Conservation (phyloP, 2,113 vertebrate species). For the Colossoma macropomum region DNA sequence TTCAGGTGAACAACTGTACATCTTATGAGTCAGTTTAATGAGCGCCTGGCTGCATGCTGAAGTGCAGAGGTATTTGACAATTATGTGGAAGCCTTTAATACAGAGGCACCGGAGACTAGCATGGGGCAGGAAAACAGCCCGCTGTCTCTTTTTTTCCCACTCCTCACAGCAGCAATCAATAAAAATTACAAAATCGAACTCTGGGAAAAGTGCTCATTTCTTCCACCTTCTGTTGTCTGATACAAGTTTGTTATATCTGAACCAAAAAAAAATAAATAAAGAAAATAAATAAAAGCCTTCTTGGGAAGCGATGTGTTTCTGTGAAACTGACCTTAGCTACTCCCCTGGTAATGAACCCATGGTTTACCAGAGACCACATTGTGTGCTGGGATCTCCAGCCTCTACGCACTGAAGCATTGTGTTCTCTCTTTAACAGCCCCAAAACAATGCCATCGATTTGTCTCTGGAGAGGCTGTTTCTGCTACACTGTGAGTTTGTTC, state of each 20-base stretch:
- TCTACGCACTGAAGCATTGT: neutral
- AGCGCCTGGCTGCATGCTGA: neutral
- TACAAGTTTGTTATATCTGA: conserved; percentile 13
- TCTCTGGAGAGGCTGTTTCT: conserved; percentile 11
- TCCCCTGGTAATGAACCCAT: conserved; percentile 21
- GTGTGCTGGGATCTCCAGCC: neutral
- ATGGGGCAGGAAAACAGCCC: neutral
- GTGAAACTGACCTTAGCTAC: conserved; percentile 21
- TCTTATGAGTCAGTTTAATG: neutral
- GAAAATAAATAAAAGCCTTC: neutral
- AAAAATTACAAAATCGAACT: conserved; percentile 30
- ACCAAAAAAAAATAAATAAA: neutral
- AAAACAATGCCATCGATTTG: conserved; percentile 22
- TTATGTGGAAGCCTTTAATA: neutral
- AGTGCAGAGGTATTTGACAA: neutral
- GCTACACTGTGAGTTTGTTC: conserved; percentile 46
- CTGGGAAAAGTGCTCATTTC: neutral
- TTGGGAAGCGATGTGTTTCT: neutral
- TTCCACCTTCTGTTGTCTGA: neutral
- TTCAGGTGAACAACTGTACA: neutral
- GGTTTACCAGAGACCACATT: conserved; percentile 22
- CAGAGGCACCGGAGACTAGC: neutral
- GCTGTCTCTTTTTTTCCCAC: neutral
- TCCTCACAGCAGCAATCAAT: conserved; percentile 19
- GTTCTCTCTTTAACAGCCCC: conserved; percentile 25